Conservation (phyloP, 2,113 vertebrate genomes). For the Oenanthe melanoleuca region DNA sequence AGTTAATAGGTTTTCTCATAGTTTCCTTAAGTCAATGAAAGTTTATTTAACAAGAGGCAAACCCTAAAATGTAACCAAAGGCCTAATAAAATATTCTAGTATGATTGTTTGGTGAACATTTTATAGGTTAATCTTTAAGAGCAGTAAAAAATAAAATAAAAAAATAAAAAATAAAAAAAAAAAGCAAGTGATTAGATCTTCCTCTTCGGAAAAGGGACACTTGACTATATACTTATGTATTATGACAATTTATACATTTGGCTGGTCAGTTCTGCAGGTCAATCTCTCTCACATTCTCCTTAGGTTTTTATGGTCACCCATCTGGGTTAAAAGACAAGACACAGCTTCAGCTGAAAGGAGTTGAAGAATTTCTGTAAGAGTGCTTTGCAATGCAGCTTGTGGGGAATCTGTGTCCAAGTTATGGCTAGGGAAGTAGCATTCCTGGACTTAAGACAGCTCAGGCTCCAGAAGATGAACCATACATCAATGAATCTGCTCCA, state of each 20-base stretch:
- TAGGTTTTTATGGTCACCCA: neutral
- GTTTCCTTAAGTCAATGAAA: neutral
- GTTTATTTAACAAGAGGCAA: neutral
- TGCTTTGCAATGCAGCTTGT: rapidly evolving
- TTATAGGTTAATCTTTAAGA: neutral
- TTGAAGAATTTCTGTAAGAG: neutral
- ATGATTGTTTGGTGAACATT: neutral
- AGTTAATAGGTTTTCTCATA: neutral
- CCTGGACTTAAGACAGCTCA: neutral
- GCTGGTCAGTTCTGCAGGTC: neutral
- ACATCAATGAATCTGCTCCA: rapidly evolving
- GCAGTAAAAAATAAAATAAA: no score
- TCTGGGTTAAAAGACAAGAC: neutral
- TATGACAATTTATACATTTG: neutral
- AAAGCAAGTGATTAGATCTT: neutral
- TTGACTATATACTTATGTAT: neutral
- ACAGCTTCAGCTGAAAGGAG: neutral
- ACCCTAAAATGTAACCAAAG: neutral
- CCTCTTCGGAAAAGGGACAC: neutral
- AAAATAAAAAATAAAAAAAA: no score
- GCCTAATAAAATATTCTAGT: neutral
- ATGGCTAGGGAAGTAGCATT: neutral
- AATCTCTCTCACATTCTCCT: rapidly evolving
- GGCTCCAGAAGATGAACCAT: neutral
- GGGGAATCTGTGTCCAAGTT: neutral